A percentile compares a stretch with the other conserved stretches of the same genome.
phyloP scores from a whole-genome alignment of 1,140 invertebrate genomes.

The Hermetia illucens region DNA sequence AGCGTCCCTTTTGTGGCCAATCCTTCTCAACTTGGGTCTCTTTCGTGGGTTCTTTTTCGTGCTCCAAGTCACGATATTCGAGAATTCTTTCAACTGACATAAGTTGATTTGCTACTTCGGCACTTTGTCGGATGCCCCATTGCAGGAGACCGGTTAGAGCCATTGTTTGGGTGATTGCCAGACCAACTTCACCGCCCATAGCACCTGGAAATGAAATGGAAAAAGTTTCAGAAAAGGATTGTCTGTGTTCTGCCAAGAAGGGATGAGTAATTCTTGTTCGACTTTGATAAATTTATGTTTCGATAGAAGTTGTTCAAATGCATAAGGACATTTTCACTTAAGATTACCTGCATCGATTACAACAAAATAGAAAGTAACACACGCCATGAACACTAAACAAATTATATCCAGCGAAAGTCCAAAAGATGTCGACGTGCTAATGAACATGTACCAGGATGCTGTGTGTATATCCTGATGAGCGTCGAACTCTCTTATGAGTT shows the following conservation, averaged over 20 bases:
- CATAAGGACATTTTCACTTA: background rate
- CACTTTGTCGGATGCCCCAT: no score
- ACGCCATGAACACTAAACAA: slow-evolving; percentile 50
- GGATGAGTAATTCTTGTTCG: no score
- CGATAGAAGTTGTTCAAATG: no score
- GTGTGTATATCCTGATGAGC: slow-evolving; percentile 51
- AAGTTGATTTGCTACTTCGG: slow-evolving; percentile 66
- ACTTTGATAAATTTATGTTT: no score
- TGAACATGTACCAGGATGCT: slow-evolving; percentile 59
- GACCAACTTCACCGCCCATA: slow-evolving; percentile 46
- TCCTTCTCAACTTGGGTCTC: background rate
- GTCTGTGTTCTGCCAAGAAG: no score
- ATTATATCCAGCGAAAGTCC: slow-evolving; percentile 59
- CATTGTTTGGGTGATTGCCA: slow-evolving; percentile 67
- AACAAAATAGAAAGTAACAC: slow-evolving; percentile 47
- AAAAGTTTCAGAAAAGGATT: background rate
- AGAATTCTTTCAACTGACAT: slow-evolving; percentile 65
- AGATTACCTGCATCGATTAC: slow-evolving; percentile 33
- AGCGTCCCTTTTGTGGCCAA: slow-evolving; percentile 1
- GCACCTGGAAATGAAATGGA: background rate
- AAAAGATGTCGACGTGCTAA: slow-evolving; percentile 68
- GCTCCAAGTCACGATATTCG: slow-evolving; percentile 43
- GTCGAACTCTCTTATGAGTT: slow-evolving; percentile 51
- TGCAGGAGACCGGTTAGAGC: slow-evolving; percentile 55
- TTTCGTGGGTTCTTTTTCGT: slow-evolving; percentile 3